These are phyloP conservation scores for Meandrina meandrites DNA, from an alignment of 92 coral and sea anemone genomes.

Conservation along the genomic window DNA sequence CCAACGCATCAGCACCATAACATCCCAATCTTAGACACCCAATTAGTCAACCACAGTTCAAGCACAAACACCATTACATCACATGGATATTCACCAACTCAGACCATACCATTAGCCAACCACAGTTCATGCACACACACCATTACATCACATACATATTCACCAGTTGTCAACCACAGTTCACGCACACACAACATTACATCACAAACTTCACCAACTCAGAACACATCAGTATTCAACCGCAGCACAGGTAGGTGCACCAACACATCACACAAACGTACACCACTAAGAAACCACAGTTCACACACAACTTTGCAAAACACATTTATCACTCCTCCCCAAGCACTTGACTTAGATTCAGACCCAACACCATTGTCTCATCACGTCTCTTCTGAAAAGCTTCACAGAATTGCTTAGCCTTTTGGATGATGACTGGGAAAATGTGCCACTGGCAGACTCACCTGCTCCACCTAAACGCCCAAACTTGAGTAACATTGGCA, in stretches of 20 bases:
- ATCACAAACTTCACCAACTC: background rate
- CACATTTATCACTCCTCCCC: conserved; percentile 11
- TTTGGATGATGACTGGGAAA: background rate
- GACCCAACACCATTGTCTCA: conserved; percentile 12
- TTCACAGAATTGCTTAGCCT: conserved; percentile 5
- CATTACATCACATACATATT: conserved; percentile 1
- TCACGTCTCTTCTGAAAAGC: conserved; percentile 2
- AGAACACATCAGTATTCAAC: background rate
- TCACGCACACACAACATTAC: no score
- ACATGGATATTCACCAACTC: background rate
- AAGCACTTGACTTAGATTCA: background rate
- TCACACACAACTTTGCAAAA: background rate
- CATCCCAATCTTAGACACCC: conserved; percentile 11
- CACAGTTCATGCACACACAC: background rate
- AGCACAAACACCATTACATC: conserved; percentile 5
- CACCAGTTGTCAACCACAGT: background rate
- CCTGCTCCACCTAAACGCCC: background rate
- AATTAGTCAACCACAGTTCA: conserved; percentile 24
- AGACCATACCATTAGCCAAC: conserved; percentile 6
- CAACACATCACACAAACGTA: conserved; percentile 5
- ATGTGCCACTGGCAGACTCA: conserved; percentile 9
- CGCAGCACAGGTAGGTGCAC: conserved; percentile 10
- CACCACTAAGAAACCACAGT: background rate
- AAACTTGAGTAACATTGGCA: background rate
- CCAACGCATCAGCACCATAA: background rate